phyloP scores from a whole-genome alignment of 2,797 vertebrate genomes.

The Sarcoramphus papa region DNA sequence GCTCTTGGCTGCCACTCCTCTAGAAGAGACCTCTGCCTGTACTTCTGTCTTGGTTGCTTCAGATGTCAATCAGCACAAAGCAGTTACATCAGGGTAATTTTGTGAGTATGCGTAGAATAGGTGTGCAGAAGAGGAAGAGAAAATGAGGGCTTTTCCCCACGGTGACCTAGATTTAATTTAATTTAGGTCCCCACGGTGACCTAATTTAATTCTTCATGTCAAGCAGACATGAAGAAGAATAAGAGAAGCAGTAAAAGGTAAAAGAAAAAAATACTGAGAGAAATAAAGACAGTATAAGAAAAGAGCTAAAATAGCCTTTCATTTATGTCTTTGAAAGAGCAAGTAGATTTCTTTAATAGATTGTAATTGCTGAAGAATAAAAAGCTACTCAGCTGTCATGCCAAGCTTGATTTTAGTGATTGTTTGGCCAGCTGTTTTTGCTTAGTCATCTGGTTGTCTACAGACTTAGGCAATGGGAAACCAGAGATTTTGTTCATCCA shows the following conservation, averaged over 20 bases:
- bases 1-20: background rate
- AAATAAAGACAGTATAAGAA: background rate
- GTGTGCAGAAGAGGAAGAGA: background rate
- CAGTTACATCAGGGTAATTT: background rate
- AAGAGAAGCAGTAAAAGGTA: background rate
- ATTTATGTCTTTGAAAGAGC: background rate
- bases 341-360: background rate
- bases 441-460: background rate
- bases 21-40: background rate
- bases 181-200: background rate
- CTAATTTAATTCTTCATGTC: background rate
- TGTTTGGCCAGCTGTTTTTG: background rate
- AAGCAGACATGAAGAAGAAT: background rate
- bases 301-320: background rate
- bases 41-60: background rate
- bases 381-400: background rate
- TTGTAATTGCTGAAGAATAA: background rate
- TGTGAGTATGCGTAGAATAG: background rate
- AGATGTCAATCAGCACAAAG: background rate
- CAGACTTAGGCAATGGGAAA: background rate
- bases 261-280: background rate
- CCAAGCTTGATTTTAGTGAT: background rate
- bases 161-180: background rate
- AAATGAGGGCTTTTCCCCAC: background rate
- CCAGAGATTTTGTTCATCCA: background rate